Evolutionary conservation across 2,797 vertebrate species (phyloP), one percentile per base, ranked within the genome.

Genomic region (Thamnophis elegans): DNA sequence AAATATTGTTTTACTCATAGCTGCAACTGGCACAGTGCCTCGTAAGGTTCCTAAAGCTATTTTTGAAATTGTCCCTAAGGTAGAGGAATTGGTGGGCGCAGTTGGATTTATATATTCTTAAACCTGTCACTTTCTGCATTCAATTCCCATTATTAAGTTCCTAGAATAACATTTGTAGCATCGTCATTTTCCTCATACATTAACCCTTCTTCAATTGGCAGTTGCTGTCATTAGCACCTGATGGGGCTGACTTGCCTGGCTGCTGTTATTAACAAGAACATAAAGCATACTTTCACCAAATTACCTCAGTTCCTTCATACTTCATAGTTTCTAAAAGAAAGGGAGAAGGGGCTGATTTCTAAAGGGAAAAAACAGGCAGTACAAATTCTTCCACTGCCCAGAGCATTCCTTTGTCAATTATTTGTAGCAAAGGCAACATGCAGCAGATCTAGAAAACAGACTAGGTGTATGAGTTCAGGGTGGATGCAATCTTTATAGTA

Each of bases 171-270:
- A 60, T 59, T 65, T 58, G 90, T 93, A 94, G 92, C 4, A 0
- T 32, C 92, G n/a, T 58, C 60, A 86, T 94, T 68, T 96, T 94
- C 91, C 59, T n/a, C 89, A 95, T 91, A 85, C 73, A 90, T 96
- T 96, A 96, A 92, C 89, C 54, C 56, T 87, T 47, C 62, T 87
- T 93, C 93, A 94, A 96, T 90, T 96, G 95, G 93, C 78, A 93
- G 8, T 96, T 13, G 10, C 89, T 93, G 68, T 86, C 86, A 28
- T 93, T 94, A 94, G 91, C 89, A 87, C 28, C 95, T 90, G 91
- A 94, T 78, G 2, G 82, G 73, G 92, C 26, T 95, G 78, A 36
- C 92, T 95, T 96, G 95, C 92, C 68, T 89, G 73, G 92, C 93
- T 47, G 68, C 0, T 62, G 85, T 93, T 95, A 96, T 93, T 95